phyloP scores from a whole-genome alignment of 2,797 vertebrate genomes.

The Sternotherus odoratus region DNA sequence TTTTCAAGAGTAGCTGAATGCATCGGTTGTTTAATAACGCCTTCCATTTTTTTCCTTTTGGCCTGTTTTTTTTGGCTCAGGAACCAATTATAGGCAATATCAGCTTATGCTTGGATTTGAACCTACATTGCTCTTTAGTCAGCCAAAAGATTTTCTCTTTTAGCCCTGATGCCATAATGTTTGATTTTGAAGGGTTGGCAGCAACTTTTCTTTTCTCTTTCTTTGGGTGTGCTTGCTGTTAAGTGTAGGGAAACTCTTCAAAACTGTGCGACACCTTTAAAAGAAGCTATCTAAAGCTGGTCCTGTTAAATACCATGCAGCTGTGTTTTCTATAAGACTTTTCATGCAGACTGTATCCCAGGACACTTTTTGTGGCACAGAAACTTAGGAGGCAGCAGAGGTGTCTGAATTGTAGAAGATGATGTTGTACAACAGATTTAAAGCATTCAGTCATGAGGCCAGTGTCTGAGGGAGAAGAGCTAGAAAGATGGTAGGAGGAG shows the following conservation, averaged over 20 bases:
- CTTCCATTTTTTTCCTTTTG: conserved; percentile 50
- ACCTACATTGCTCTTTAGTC: conserved; percentile 62
- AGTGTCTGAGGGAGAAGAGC: conserved; percentile 37
- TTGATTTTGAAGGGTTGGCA: conserved; percentile 61
- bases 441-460: conserved; percentile 34
- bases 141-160: conserved; percentile 70
- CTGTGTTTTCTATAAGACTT: conserved; percentile 34
- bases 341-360: conserved; percentile 39
- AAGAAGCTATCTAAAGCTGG: conserved; percentile 32
- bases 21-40: conserved; percentile 56
- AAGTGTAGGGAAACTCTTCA: neutral
- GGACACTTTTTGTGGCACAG: neutral
- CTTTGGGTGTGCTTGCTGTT: neutral
- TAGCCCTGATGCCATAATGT: conserved; percentile 65
- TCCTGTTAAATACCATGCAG: conserved; percentile 27
- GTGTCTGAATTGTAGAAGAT: conserved; percentile 66
- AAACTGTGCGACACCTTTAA: conserved; percentile 1
- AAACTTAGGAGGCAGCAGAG: conserved; percentile 57
- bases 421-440: conserved; percentile 37
- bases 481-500: conserved; percentile 4
- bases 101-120: conserved; percentile 69
- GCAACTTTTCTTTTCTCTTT: conserved; percentile 35
- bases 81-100: conserved; percentile 70
- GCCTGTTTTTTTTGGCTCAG: conserved; percentile 52
- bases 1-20: conserved; percentile 58